Evolutionary conservation across 2,113 vertebrate species (phyloP).

Genomic region (Anguilla japonica): DNA sequence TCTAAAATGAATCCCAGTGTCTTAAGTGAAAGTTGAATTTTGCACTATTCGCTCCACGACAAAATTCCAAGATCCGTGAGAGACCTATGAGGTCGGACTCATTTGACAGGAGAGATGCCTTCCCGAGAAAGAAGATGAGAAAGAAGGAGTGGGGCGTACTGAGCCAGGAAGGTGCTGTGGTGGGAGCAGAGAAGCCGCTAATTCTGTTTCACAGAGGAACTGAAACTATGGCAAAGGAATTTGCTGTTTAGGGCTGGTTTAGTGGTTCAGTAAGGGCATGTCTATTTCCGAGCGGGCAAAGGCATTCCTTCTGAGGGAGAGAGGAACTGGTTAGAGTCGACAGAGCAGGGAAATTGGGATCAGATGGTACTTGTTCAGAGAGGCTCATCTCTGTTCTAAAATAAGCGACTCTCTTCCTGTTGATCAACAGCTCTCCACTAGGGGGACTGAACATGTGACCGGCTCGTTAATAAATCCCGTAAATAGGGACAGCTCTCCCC

Average conservation of each 20-base stretch:
- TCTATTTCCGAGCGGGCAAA: background rate
- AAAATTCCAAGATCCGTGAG: background rate
- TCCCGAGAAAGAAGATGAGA: background rate
- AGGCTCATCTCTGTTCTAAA: conserved; percentile 59
- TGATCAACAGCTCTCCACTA: conserved; percentile 48
- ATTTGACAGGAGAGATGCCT: background rate
- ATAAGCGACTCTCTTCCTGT: conserved; percentile 61
- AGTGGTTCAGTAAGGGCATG: background rate
- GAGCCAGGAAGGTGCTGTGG: background rate
- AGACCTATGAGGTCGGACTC: too few species aligned
- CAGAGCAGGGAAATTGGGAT: conserved; percentile 63
- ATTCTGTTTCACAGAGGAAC: background rate
- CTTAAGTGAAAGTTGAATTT: background rate
- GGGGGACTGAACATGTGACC: background rate
- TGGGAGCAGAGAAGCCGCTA: background rate
- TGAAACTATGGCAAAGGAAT: background rate
- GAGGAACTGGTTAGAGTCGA: conserved; percentile 37
- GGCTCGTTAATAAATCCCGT: background rate
- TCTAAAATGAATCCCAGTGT: background rate
- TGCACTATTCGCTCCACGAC: background rate
- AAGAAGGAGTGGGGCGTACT: background rate
- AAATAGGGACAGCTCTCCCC: background rate
- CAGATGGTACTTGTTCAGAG: conserved; percentile 61
- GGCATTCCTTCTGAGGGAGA: background rate
- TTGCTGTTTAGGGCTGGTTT: background rate